Conservation (phyloP, 2,888 invertebrate species). For the Drosophila yooni region DNA sequence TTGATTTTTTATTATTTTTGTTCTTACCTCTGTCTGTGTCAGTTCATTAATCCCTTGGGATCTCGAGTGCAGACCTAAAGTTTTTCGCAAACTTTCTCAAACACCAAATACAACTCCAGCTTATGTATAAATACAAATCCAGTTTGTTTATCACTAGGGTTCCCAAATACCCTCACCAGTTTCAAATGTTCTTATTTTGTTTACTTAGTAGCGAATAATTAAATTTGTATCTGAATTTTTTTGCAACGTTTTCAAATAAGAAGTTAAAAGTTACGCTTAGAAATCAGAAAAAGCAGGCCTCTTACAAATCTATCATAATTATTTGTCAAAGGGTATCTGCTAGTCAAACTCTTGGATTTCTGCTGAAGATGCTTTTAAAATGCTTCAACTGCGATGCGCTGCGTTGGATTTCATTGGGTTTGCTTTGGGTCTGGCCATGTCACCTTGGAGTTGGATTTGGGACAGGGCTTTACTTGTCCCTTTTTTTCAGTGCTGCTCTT, state of each 20-base stretch:
- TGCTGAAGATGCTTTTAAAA: slow-evolving; percentile 74
- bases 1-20: background rate
- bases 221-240: background rate
- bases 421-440: slow-evolving; percentile 47
- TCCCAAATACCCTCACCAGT: background rate
- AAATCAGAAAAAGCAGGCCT: background rate
- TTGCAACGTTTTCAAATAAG: background rate
- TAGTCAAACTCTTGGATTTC: slow-evolving; percentile 60
- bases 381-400: slow-evolving; percentile 44
- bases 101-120: background rate
- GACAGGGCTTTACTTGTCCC: slow-evolving; percentile 28
- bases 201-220: no score
- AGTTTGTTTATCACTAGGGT: background rate
- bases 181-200: background rate
- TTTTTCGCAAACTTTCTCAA: background rate
- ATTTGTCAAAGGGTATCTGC: slow-evolving; percentile 4
- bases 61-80: background rate
- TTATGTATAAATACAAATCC: background rate
- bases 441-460: slow-evolving; percentile 63
- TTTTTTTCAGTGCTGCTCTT: background rate
- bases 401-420: slow-evolving; percentile 8
- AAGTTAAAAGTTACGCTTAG: background rate
- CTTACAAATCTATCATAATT: background rate
- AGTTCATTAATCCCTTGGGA: background rate
- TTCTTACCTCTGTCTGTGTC: background rate